Conservation (phyloP, 2,797 vertebrate species). For the Dermochelys coriacea region DNA sequence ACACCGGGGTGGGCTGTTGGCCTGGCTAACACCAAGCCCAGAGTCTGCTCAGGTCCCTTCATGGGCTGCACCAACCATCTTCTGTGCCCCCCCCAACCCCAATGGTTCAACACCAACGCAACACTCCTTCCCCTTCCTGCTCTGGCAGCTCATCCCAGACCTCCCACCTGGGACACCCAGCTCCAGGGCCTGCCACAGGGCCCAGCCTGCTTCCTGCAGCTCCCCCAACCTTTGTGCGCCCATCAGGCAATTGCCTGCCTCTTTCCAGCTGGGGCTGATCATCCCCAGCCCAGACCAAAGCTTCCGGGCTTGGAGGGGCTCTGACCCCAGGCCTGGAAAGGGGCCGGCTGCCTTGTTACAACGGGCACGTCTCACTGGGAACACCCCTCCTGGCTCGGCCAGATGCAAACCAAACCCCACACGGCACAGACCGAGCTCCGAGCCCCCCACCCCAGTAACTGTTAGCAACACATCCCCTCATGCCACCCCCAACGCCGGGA, state of each 20-base stretch:
- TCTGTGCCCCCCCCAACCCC: background rate
- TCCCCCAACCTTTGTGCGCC: no score
- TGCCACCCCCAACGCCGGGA: accelerated
- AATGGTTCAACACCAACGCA: background rate
- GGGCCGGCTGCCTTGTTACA: background rate
- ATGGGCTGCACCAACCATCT: background rate
- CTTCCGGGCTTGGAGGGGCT: background rate
- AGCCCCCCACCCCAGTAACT: background rate
- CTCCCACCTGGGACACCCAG: background rate
- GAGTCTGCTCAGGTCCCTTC: background rate
- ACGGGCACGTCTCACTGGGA: background rate
- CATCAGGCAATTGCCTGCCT: no score
- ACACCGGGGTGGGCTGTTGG: background rate
- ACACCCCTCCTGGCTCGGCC: background rate
- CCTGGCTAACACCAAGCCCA: background rate
- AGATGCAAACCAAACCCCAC: background rate
- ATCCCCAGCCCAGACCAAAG: accelerated
- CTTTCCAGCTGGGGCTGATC: background rate
- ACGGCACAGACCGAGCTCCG: background rate
- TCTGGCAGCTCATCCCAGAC: no score
- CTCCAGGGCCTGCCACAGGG: background rate
- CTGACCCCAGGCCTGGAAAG: background rate
- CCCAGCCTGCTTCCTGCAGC: background rate
- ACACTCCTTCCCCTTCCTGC: background rate
- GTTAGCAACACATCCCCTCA: background rate